Conservation (phyloP, 2,113 vertebrate genomes). For the Eubucco bourcierii region DNA sequence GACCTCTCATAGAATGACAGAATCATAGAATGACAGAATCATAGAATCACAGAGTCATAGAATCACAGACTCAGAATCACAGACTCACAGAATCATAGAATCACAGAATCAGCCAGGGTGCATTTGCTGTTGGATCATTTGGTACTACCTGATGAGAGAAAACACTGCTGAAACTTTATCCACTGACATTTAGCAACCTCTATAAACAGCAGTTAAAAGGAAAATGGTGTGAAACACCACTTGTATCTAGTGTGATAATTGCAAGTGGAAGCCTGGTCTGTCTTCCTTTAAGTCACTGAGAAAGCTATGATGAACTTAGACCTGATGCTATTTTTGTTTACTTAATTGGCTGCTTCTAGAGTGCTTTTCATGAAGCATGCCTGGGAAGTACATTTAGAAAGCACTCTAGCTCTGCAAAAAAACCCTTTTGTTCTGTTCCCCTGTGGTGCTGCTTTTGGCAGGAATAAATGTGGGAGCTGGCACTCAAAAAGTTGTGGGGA, state of each 20-base stretch:
- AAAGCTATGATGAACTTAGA: neutral
- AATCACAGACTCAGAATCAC: neutral
- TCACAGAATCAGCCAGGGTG: neutral
- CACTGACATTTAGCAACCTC: neutral
- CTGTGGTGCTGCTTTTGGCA: neutral
- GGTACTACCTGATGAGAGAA: neutral
- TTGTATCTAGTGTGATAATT: neutral
- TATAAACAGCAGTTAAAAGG: neutral
- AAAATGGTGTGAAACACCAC: neutral
- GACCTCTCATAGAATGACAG: neutral
- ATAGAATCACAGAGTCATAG: neutral
- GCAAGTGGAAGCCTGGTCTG: neutral
- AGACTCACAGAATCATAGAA: no score
- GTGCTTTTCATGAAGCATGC: neutral
- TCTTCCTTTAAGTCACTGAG: neutral
- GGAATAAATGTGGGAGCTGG: neutral
- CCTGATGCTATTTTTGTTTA: conserved; percentile 15
- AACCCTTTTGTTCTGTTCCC: neutral
- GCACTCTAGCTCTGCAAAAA: neutral
- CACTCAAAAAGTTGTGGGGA: neutral
- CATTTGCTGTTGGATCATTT: neutral
- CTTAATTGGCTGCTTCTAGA: neutral
- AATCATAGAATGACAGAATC: no score
- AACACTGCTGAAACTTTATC: neutral
- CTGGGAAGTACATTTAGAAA: neutral